phyloP scores from a whole-genome alignment of 2,888 invertebrate species.

The Athetis lepigone region DNA sequence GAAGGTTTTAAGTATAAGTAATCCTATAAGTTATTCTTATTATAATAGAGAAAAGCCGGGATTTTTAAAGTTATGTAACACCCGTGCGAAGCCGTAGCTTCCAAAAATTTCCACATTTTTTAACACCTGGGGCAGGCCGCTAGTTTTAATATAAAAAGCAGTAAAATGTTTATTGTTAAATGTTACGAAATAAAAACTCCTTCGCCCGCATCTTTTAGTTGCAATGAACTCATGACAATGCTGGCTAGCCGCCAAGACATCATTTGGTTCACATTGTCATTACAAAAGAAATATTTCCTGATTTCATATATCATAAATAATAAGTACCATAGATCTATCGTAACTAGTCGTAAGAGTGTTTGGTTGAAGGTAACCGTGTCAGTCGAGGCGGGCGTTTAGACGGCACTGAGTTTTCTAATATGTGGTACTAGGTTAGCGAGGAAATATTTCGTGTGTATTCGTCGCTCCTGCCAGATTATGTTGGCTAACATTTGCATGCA shows the following conservation, averaged over 20 bases:
- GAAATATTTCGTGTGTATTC: slow-evolving; percentile 34
- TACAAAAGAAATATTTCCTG: slow-evolving; percentile 57
- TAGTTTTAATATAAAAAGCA: slow-evolving; percentile 33
- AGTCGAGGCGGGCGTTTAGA: slow-evolving; percentile 42
- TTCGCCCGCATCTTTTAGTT: slow-evolving; percentile 21
- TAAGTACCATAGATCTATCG: slow-evolving; percentile 46
- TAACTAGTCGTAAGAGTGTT: slow-evolving; percentile 38
- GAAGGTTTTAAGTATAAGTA: too few relatives aligned
- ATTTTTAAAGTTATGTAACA: too few relatives aligned
- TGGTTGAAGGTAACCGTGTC: slow-evolving; percentile 52
- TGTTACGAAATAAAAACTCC: slow-evolving; percentile 16
- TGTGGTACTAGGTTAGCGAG: slow-evolving; percentile 57
- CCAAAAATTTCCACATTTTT: too few relatives aligned
- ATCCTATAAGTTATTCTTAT: too few relatives aligned
- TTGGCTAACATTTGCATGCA: slow-evolving; percentile 13
- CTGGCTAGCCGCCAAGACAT: slow-evolving; percentile 56
- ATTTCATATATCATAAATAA: slow-evolving; percentile 61
- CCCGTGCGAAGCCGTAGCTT: too few relatives aligned
- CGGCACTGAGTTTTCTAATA: slow-evolving; percentile 43
- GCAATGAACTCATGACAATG: slow-evolving; percentile 44
- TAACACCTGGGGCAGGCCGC: too few relatives aligned
- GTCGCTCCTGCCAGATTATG: slow-evolving; percentile 35
- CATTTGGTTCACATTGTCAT: slow-evolving; percentile 38
- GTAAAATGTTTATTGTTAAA: slow-evolving; percentile 40
- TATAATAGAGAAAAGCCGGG: too few relatives aligned